Percentiles rank a stretch among this genome's conserved stretches.
Evolutionary conservation across 2,888 invertebrate genomes (phyloP).

Genomic region (Lepetodrilus schrolli): DNA sequence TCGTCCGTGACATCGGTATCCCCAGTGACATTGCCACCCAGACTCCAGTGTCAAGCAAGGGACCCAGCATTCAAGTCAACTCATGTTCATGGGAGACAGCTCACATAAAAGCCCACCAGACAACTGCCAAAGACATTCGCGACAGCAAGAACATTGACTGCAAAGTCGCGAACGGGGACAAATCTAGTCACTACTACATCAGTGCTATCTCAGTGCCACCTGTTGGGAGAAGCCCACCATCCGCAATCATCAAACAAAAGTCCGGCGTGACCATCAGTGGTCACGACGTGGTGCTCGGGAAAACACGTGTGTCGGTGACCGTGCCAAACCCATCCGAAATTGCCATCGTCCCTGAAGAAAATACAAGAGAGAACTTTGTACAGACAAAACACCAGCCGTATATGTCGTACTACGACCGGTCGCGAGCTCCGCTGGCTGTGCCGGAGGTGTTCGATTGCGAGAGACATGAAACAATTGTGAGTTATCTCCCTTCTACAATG

Average conservation of each 20-base stretch:
- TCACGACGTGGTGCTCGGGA: conserved; percentile 9
- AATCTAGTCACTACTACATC: conserved; percentile 34
- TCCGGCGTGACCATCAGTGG: background rate
- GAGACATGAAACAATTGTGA: background rate
- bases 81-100: too few species aligned
- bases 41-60: conserved; percentile 13
- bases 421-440: background rate
- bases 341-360: background rate
- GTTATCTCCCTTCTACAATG: background rate
- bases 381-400: background rate
- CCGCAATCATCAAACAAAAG: background rate
- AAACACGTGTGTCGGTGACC: conserved; percentile 30
- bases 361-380: background rate
- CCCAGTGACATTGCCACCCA: conserved; percentile 28
- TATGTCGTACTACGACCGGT: background rate
- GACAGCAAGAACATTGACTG: background rate
- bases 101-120: too few species aligned
- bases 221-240: background rate
- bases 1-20: background rate
- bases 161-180: background rate
- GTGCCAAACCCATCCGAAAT: conserved; percentile 5
- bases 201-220: conserved; percentile 40
- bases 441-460: background rate
- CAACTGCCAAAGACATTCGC: too few species aligned
- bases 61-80: too few species aligned